Evolutionary conservation across 1,140 invertebrate genomes (phyloP).

Genomic region (Catajapyx aquilonaris): DNA sequence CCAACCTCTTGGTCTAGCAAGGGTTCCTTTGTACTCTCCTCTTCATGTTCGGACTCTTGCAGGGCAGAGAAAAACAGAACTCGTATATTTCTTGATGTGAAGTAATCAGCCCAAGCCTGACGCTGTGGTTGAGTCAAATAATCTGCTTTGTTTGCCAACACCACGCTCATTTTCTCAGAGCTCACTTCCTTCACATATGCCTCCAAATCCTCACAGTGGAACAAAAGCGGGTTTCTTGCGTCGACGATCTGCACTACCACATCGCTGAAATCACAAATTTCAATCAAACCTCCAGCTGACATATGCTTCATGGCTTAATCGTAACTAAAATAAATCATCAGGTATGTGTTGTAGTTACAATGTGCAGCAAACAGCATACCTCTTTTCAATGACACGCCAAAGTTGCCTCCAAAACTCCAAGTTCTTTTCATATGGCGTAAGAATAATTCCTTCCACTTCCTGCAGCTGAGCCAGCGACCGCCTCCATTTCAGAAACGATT

Average conservation of each 20-base stretch:
- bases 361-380: constrained; percentile 18
- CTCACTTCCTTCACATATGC: constrained; percentile 74
- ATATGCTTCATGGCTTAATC: no score
- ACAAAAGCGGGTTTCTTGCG: constrained; percentile 87
- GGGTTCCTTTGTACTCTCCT: constrained; percentile 18
- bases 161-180: constrained; percentile 49
- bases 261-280: no score
- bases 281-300: no score
- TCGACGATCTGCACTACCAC: constrained; percentile 91
- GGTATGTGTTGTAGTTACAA: no score
- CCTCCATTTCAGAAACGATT: constrained; percentile 74
- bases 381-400: constrained; percentile 91
- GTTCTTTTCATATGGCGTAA: constrained; percentile 97
- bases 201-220: constrained; percentile 85
- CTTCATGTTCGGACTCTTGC: constrained; percentile 17
- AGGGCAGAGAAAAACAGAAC: constrained; percentile 70
- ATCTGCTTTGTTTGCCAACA: constrained; percentile 95
- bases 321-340: no score
- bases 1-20: background rate
- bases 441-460: constrained; percentile 50
- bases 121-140: constrained; percentile 64
- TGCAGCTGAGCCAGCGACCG: constrained; percentile 54
- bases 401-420: constrained; percentile 96
- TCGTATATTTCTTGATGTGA: constrained; percentile 37
- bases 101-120: constrained; percentile 71